phyloP scores from a whole-genome alignment of 2,797 vertebrate genomes.

The Capromys pilorides region DNA sequence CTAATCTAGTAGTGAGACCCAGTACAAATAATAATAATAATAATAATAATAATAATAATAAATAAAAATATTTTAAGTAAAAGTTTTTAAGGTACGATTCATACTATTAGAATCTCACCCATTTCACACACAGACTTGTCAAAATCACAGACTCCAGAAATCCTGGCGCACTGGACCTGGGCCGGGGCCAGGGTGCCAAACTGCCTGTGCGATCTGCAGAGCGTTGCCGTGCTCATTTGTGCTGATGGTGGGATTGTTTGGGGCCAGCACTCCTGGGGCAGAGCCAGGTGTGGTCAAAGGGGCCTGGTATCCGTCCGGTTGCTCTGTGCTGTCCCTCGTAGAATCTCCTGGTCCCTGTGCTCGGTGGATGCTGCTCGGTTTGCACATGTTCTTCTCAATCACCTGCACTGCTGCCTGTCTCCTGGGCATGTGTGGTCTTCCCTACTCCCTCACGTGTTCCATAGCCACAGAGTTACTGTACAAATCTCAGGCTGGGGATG shows the following conservation, averaged over 20 bases:
- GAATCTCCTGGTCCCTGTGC: background rate
- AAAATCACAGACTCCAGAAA: background rate
- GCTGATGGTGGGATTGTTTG: background rate
- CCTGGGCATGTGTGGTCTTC: background rate
- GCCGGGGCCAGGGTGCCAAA: background rate
- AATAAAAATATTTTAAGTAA: background rate
- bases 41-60: too few species aligned
- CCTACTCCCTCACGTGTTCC: background rate
- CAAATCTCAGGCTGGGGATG: background rate
- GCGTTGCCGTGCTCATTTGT: background rate
- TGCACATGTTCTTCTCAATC: background rate
- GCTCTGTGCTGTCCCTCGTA: background rate
- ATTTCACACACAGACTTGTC: background rate
- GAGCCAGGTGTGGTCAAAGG: background rate
- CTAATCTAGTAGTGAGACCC: too few species aligned
- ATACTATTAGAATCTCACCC: background rate
- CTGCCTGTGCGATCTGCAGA: background rate
- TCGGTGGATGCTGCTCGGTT: background rate
- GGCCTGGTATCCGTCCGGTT: background rate
- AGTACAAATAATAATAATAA: too few species aligned
- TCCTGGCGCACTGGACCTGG: background rate
- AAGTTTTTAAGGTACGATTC: background rate
- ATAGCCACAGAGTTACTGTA: background rate
- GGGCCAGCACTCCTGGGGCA: rapidly evolving
- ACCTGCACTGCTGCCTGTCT: background rate